Evolutionary conservation across 2,797 vertebrate genomes (phyloP).

Genomic region (Rhinella marina): DNA sequence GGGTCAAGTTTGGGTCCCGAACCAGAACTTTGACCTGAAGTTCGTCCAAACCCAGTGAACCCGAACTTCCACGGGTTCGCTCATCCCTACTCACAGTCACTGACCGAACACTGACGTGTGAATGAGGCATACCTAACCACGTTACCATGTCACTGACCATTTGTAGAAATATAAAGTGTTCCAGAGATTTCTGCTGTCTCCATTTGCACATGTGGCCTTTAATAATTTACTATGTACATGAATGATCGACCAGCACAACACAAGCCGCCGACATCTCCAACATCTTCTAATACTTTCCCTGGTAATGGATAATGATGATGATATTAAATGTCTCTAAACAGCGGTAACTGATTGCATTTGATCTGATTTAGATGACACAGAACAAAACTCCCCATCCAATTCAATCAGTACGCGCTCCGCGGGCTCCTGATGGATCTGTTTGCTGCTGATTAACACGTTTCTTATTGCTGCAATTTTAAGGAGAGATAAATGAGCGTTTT

Average conservation of each 20-base stretch:
- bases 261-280: not conserved
- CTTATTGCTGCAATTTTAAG: conserved; percentile 41
- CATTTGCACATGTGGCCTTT: not conserved
- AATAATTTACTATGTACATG: not conserved
- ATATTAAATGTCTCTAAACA: conserved; percentile 59
- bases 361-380: conserved; percentile 58
- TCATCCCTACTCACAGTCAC: no score
- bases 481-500: conserved; percentile 44
- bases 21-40: no score
- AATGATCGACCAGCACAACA: not conserved
- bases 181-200: not conserved
- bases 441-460: conserved; percentile 56
- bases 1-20: no score
- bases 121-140: no score
- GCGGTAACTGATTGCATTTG: conserved; percentile 63
- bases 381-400: conserved; percentile 2
- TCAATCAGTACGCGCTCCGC: conserved; percentile 4
- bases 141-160: no score
- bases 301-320: conserved; percentile 21
- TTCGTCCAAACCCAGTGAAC: no score
- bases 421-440: not conserved
- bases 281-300: conserved; percentile 2
- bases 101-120: no score
- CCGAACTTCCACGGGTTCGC: no score
- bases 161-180: not conserved